These are phyloP conservation scores for Nasalis larvatus DNA, from an alignment of 2,113 vertebrate species.

Conservation along the genomic window DNA sequence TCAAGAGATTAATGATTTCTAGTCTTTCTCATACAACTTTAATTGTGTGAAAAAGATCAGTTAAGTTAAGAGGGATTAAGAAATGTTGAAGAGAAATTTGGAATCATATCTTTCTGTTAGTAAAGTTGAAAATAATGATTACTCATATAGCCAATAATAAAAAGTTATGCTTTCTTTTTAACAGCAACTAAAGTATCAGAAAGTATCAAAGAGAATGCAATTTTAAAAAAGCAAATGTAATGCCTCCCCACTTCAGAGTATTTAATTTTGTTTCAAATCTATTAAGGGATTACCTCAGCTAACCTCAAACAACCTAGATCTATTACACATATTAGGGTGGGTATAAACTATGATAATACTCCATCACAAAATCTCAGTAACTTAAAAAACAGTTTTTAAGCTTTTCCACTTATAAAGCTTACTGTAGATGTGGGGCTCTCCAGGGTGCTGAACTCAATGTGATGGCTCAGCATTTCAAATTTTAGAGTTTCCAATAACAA, in stretches of 20 bases:
- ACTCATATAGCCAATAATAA: not conserved
- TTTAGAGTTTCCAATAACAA: not conserved
- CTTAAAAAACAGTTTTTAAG: not conserved
- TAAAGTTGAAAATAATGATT: constrained; percentile 15
- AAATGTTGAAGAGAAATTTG: not conserved
- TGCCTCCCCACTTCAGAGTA: not conserved
- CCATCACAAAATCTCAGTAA: not conserved
- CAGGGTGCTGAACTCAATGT: not conserved
- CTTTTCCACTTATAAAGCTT: not conserved
- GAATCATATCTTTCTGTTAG: not conserved
- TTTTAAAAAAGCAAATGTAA: not conserved
- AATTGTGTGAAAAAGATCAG: not conserved
- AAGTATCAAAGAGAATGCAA: not conserved
- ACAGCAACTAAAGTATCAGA: not conserved
- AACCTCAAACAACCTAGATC: not conserved
- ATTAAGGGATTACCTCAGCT: not conserved
- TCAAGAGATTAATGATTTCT: not conserved
- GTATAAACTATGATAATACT: not conserved
- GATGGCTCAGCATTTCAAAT: not conserved
- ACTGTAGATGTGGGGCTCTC: not conserved
- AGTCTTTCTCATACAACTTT: not conserved
- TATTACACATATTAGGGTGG: not conserved
- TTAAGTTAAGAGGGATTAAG: not conserved
- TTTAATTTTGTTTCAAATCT: not conserved
- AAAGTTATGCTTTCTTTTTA: constrained; percentile 21